phyloP scores from a whole-genome alignment of 2,113 vertebrate species.

The Lutjanus erythropterus region DNA sequence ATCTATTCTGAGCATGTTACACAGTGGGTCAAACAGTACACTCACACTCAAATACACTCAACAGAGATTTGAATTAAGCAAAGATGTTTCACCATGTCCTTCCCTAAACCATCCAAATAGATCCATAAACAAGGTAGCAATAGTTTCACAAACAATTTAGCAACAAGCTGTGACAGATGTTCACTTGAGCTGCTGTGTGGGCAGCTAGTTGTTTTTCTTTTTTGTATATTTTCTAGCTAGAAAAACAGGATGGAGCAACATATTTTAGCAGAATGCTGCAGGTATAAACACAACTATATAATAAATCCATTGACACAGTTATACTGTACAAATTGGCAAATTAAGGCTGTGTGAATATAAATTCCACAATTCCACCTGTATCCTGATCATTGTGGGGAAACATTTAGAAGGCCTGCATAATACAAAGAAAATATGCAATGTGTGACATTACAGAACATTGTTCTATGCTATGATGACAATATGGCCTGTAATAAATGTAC shows the following conservation, averaged over 20 bases:
- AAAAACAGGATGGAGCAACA: not conserved
- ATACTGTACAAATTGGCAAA: not conserved
- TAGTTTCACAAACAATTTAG: constrained; percentile 43
- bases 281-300: not conserved
- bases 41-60: constrained; percentile 34
- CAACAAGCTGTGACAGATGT: constrained; percentile 56
- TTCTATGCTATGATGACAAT: no score
- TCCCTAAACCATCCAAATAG: constrained; percentile 25
- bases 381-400: not conserved
- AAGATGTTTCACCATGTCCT: constrained; percentile 20
- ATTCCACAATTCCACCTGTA: not conserved
- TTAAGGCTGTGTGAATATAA: not conserved
- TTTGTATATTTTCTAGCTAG: constrained; percentile 9
- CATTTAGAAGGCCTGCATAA: no score
- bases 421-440: no score
- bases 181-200: constrained; percentile 38
- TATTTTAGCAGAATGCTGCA: not conserved
- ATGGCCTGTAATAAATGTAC: no score
- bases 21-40: constrained; percentile 25
- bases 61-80: constrained; percentile 42
- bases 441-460: no score
- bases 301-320: not conserved
- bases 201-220: constrained; percentile 5
- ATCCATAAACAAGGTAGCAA: constrained; percentile 37
- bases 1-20: constrained; percentile 49